Percentiles rank a stretch among this genome's conserved stretches.
Conservation (phyloP, 2,113 vertebrate genomes). For the Anarhynchus alexandrinus region DNA sequence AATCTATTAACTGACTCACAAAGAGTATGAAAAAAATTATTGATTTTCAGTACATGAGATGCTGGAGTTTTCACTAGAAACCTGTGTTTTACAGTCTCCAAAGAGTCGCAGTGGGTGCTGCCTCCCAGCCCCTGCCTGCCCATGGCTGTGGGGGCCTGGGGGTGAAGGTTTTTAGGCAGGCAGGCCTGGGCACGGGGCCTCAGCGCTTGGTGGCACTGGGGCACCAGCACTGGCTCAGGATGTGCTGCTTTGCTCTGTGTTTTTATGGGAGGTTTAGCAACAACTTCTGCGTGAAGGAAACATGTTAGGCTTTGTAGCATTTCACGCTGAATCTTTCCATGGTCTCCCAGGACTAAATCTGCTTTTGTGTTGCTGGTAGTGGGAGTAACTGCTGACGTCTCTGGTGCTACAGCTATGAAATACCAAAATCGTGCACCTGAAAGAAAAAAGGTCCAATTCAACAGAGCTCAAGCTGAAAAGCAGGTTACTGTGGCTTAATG, state of each 20-base stretch:
- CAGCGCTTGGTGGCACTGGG: accelerated
- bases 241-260: accelerated
- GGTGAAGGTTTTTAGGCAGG: background rate
- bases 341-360: background rate
- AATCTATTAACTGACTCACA: background rate
- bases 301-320: background rate
- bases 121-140: background rate
- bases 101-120: background rate
- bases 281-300: background rate
- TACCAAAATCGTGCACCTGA: accelerated
- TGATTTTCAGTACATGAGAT: background rate
- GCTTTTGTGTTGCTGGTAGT: background rate
- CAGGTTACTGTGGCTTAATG: background rate
- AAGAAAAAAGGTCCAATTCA: background rate
- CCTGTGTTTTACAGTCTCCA: background rate
- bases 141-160: accelerated
- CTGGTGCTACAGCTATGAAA: background rate
- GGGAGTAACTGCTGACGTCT: background rate
- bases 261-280: background rate
- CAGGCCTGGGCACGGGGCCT: accelerated
- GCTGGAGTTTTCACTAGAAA: background rate
- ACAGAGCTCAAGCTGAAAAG: background rate
- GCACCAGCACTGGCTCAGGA: background rate
- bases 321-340: background rate
- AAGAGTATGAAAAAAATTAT: background rate